Evolutionary conservation across 2,113 vertebrate genomes (phyloP).

Genomic region (Atherinomorus stipes): DNA sequence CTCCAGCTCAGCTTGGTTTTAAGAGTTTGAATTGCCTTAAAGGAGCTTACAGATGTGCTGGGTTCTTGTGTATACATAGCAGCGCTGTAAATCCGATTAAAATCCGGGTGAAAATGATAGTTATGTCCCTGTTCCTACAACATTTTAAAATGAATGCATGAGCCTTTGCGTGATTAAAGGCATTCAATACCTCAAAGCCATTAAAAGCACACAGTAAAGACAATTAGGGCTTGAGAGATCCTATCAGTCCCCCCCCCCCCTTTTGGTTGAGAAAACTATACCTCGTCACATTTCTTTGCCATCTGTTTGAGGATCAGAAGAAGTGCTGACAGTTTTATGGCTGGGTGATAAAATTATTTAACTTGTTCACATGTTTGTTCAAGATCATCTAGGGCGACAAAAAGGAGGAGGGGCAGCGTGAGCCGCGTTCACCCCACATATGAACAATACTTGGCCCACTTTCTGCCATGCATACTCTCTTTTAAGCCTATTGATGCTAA

Average conservation of each 20-base stretch:
- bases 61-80: conserved; percentile 28
- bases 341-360: conserved; percentile 27
- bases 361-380: conserved; percentile 34
- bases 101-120: conserved; percentile 40
- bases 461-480: conserved; percentile 13
- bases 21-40: conserved; percentile 53
- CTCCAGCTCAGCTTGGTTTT: conserved; percentile 36
- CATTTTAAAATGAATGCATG: conserved; percentile 17
- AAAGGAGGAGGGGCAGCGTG: not conserved
- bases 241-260: conserved; percentile 31
- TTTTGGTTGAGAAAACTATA: conserved; percentile 19
- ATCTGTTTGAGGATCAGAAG: conserved; percentile 37
- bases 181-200: conserved; percentile 37
- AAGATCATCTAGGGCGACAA: conserved; percentile 47
- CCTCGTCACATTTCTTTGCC: conserved; percentile 34
- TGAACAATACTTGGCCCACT: conserved; percentile 36
- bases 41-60: conserved; percentile 38
- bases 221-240: conserved; percentile 50
- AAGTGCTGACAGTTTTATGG: conserved; percentile 27
- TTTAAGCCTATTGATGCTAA: not conserved
- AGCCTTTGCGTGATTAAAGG: conserved; percentile 16
- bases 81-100: conserved; percentile 27
- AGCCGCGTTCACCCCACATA: conserved; percentile 1
- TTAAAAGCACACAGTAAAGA: conserved; percentile 47
- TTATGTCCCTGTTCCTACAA: conserved; percentile 14